These are phyloP conservation scores for Lepidonotus clava DNA, from an alignment of 2,888 invertebrate genomes.

Conservation along the genomic window DNA sequence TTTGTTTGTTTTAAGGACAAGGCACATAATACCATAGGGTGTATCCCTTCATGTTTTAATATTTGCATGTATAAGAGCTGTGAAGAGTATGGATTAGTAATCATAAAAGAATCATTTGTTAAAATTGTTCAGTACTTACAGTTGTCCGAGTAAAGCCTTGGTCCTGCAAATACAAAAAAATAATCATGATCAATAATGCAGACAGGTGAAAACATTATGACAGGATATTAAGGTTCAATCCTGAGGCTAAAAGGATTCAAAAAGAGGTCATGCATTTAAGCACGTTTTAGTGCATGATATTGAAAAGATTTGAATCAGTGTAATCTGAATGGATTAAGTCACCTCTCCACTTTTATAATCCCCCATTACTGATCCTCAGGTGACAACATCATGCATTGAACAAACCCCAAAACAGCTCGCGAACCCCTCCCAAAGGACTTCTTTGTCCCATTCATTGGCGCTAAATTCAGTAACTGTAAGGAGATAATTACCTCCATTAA, in stretches of 20 bases:
- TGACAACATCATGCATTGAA: no score
- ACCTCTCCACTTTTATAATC: conserved; percentile 4
- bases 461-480: conserved; percentile 13
- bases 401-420: neutral
- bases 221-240: neutral
- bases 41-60: no score
- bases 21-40: no score
- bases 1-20: no score
- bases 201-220: neutral
- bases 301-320: neutral
- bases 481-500: conserved; percentile 13
- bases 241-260: neutral
- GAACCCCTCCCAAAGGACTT: neutral
- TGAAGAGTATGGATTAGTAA: no score
- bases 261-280: neutral
- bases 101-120: no score
- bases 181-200: neutral
- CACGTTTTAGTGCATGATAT: neutral
- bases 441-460: neutral
- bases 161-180: neutral
- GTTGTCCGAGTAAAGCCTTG: conserved; percentile 15
- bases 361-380: neutral
- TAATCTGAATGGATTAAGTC: neutral
- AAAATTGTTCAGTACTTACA: no score
- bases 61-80: no score